Evolutionary conservation across 1,140 invertebrate species (phyloP), one percentile per base, ranked within the genome.

Genomic region (Drosophila pruinosa): DNA sequence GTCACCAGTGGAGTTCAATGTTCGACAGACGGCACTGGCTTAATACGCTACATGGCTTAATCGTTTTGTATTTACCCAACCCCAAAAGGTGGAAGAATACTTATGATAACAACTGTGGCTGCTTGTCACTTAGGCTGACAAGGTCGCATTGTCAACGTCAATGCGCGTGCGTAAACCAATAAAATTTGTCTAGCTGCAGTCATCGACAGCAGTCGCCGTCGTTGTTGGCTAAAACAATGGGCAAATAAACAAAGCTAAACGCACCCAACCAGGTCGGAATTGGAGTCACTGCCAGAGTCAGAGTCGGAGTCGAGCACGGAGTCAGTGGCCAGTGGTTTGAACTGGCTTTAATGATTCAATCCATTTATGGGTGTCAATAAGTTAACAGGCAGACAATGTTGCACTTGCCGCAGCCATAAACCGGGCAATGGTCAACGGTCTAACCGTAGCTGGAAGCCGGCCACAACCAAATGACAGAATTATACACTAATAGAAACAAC

Each of bases 311-410:
- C 3, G 15, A n/a, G 10, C 21, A 15, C 7, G 12, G 19, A 41
- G 34, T 36, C 34, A 26, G 52, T 15, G 36, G 52, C 21, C 39
- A 8, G 34, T 70, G 76, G 69, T 59, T 74, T 65, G 83, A 89
- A 81, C 74, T 89, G 80, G 74, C 80, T 81, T 81, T 89, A 89
- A 89, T 89, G 85, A 89, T 89, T 89, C 86, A 89, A 89, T 89
- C 86, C 85, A 89, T 89, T 89, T 89, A 89, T 89, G 85, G 85
- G 77, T 81, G 80, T 85, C 80, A 81, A 89, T 88, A 88, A 88
- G 82, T 88, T 88, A 88, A 88, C 82, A 88, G 82, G 82, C 83
- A 89, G 75, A 89, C 85, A 89, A 85, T 74, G 86, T 81, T 78
- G 85, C 80, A 89, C 77, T 89, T 86, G 86, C 76, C 65, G 71